These are phyloP conservation scores for Eulimnadia texana DNA, from an alignment of 1,140 invertebrate genomes.

Conservation along the genomic window DNA sequence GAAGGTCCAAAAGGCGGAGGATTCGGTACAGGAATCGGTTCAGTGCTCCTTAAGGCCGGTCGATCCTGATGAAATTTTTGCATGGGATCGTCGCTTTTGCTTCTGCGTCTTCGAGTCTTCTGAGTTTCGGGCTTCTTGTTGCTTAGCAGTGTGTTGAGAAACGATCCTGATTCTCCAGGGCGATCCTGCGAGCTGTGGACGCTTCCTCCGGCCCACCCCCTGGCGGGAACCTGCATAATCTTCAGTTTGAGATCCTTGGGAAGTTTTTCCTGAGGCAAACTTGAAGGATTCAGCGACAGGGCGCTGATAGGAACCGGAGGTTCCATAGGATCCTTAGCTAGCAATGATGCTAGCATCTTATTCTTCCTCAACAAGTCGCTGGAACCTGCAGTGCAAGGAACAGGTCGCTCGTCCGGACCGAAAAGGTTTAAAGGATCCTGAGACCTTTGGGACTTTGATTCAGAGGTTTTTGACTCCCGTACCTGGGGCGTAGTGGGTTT, in stretches of 20 bases:
- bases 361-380: slow-evolving; percentile 53
- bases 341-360: slow-evolving; percentile 64
- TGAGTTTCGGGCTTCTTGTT: no score
- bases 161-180: neutral
- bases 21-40: no score
- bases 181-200: no score
- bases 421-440: no score
- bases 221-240: slow-evolving; percentile 15
- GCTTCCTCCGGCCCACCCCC: slow-evolving; percentile 12
- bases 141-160: neutral
- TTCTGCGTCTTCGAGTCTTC: no score
- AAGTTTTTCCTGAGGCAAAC: slow-evolving; percentile 25
- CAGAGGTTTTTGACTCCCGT: neutral
- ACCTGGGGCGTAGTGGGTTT: neutral
- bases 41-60: no score
- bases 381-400: neutral
- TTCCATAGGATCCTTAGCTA: slow-evolving; percentile 60
- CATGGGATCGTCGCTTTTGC: no score
- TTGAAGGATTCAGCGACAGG: slow-evolving; percentile 24
- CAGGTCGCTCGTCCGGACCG: neutral
- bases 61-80: neutral
- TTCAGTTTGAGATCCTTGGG: slow-evolving; percentile 24
- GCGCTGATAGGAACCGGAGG: slow-evolving; percentile 37
- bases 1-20: no score
- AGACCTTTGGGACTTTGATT: no score